Conservation (phyloP, 2,888 invertebrate species). For the Bugula neritina region DNA sequence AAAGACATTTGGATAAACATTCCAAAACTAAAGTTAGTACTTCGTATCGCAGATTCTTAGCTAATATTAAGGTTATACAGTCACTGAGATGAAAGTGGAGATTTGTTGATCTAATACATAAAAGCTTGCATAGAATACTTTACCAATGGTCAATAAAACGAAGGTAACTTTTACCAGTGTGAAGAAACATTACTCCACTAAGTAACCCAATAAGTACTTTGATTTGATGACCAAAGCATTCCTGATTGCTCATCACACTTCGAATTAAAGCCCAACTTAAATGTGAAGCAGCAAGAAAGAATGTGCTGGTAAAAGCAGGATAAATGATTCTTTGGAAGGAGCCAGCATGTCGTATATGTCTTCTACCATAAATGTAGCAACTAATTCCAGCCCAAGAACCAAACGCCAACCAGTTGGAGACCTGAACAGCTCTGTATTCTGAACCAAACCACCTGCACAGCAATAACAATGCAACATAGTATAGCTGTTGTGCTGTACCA, state of each 20-base stretch:
- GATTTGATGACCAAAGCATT: background rate
- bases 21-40: no score
- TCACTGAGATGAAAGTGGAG: no score
- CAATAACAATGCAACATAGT: no score
- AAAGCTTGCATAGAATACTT: no score
- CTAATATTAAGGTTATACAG: no score
- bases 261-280: background rate
- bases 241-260: background rate
- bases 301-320: background rate
- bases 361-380: conserved; percentile 21
- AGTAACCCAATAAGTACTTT: background rate
- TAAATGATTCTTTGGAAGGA: background rate
- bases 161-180: background rate
- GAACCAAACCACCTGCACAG: background rate
- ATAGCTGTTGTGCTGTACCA: no score
- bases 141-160: conserved; percentile 18
- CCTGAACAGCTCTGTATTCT: background rate
- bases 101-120: no score
- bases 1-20: no score
- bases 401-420: background rate
- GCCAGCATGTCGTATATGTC: conserved; percentile 17
- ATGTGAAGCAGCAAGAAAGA: conserved; percentile 9
- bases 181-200: background rate
- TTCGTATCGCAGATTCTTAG: no score
- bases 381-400: background rate